Conservation (phyloP, 2,888 invertebrate species). For the Netelia melanura region DNA sequence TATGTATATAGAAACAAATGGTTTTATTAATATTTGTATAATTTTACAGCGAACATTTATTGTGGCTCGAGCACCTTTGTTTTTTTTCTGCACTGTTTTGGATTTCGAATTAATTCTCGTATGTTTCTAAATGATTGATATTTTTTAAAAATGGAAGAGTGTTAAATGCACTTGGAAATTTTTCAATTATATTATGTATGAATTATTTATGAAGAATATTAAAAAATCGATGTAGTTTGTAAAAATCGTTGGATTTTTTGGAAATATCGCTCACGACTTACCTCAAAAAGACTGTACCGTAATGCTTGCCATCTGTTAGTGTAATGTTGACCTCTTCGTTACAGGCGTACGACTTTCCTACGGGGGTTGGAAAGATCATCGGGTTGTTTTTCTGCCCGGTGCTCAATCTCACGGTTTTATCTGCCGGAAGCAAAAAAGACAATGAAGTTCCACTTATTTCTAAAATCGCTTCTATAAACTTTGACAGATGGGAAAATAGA, state of each 20-base stretch:
- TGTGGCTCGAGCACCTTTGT: no score
- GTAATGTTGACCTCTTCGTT: constrained; percentile 88
- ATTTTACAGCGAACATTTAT: no score
- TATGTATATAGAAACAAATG: not conserved
- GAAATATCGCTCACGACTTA: constrained; percentile 54
- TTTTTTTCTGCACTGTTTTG: no score
- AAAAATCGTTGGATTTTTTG: not conserved
- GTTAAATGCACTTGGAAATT: no score
- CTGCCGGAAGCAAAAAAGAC: constrained; percentile 68
- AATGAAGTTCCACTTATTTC: not conserved
- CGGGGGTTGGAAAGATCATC: constrained; percentile 93
- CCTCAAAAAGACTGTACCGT: constrained; percentile 80
- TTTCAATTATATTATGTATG: not conserved
- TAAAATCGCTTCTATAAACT: not conserved
- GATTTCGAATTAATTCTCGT: no score
- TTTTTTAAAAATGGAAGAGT: no score
- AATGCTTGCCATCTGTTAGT: constrained; percentile 85
- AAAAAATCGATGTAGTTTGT: not conserved
- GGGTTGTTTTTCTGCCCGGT: constrained; percentile 87
- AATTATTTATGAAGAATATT: not conserved
- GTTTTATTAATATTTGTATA: no score
- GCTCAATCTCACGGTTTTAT: constrained; percentile 86
- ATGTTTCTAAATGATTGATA: no score
- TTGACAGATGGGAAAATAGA: not conserved
- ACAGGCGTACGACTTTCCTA: constrained; percentile 94